Evolutionary conservation across 2,888 invertebrate species (phyloP).

Genomic region (Bembecia ichneumoniformis): DNA sequence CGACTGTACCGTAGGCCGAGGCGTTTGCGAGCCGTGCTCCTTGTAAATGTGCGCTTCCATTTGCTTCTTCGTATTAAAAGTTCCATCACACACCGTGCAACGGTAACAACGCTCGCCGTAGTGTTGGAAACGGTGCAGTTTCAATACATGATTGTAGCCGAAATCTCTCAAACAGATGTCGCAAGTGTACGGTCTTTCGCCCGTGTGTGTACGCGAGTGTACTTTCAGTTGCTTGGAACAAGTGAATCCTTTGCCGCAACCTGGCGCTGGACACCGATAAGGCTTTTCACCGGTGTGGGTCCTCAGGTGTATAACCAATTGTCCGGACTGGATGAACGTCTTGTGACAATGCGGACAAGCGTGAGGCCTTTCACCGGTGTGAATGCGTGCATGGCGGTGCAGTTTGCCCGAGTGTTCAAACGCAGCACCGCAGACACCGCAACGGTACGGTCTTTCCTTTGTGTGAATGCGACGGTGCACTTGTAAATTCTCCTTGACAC

Average conservation of each 20-base stretch:
- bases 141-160: constrained; percentile 92
- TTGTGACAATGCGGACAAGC: constrained; percentile 90
- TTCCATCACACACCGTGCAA: constrained; percentile 92
- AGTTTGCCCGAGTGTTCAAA: constrained; percentile 93
- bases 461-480: constrained; percentile 92
- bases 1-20: constrained; percentile 41
- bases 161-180: constrained; percentile 93
- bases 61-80: constrained; percentile 90
- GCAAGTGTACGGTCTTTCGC: constrained; percentile 91
- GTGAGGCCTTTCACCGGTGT: constrained; percentile 91
- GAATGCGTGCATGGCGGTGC: constrained; percentile 91
- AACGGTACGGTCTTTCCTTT: constrained; percentile 91
- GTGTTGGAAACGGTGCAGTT: constrained; percentile 90
- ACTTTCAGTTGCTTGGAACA: constrained; percentile 93
- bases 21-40: constrained; percentile 68
- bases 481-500: constrained; percentile 92
- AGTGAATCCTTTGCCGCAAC: constrained; percentile 91
- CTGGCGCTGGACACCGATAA: constrained; percentile 84
- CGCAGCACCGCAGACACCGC: constrained; percentile 88
- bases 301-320: constrained; percentile 90
- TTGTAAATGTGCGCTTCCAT: constrained; percentile 88
- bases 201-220: constrained; percentile 91
- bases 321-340: constrained; percentile 92
- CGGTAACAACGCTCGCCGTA: constrained; percentile 94
- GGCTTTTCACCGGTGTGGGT: constrained; percentile 93